Conservation (phyloP, 2,797 vertebrate species). For the Xyrichtys novacula region DNA sequence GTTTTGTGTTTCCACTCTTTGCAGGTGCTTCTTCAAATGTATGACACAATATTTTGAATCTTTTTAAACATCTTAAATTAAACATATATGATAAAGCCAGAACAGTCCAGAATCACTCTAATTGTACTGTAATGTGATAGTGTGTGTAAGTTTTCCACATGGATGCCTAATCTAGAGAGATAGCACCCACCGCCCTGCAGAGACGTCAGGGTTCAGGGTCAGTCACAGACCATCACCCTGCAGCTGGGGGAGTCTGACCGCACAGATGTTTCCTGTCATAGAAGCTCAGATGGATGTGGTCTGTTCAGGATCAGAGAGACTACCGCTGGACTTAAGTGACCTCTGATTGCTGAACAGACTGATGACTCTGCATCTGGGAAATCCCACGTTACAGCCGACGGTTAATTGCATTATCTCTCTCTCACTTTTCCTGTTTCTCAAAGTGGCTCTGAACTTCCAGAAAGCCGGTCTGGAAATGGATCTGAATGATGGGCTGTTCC, state of each 20-base stretch:
- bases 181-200: background rate
- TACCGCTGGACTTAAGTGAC: slow-evolving; percentile 5
- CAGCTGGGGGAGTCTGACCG: slow-evolving; percentile 2
- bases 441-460: slow-evolving; percentile 98
- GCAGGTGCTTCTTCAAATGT: too few species aligned
- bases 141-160: background rate
- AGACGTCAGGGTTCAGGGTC: slow-evolving; percentile 7
- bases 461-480: slow-evolving; percentile 96
- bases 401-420: slow-evolving; percentile 7
- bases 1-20: background rate
- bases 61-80: too few species aligned
- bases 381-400: background rate
- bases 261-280: slow-evolving; percentile 38
- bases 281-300: background rate
- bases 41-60: too few species aligned
- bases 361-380: slow-evolving; percentile 22
- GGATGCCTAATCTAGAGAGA: background rate
- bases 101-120: background rate
- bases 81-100: background rate
- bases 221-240: background rate
- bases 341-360: background rate
- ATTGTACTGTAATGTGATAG: background rate
- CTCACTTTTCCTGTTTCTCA: slow-evolving; percentile 24
- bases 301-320: slow-evolving; percentile 10
- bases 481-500: slow-evolving; percentile 93